Conservation (phyloP, 2,797 vertebrate species). For the Remorina albescens region DNA sequence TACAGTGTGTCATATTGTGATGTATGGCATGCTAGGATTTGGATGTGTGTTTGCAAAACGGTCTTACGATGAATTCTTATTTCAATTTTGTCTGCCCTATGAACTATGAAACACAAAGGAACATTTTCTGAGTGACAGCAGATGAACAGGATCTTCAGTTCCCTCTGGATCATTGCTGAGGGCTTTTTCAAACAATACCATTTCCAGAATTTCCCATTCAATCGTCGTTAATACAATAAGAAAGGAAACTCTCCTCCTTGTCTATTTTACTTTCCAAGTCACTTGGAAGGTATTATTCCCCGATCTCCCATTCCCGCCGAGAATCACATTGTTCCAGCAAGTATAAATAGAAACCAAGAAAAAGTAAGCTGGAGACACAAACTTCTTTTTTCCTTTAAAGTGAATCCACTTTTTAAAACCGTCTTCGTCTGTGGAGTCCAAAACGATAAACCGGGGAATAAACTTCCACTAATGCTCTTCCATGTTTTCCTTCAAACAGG, state of each 20-base stretch:
- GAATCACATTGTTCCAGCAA: constrained; percentile 70
- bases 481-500: constrained; percentile 79
- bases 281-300: constrained; percentile 69
- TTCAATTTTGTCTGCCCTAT: too few species aligned
- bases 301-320: constrained; percentile 49
- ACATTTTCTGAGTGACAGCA: constrained; percentile 13
- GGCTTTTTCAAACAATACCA: constrained; percentile 44
- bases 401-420: constrained; percentile 73
- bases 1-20: too few species aligned
- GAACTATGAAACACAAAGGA: neutral
- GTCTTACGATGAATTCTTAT: too few species aligned
- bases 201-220: constrained; percentile 55
- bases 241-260: constrained; percentile 63
- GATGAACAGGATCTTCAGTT: constrained; percentile 38
- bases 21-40: too few species aligned
- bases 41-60: neutral
- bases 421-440: constrained; percentile 74
- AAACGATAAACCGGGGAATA: constrained; percentile 76
- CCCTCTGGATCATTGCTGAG: constrained; percentile 25
- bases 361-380: constrained; percentile 69
- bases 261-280: constrained; percentile 55
- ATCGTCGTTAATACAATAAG: constrained; percentile 64
- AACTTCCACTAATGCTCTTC: constrained; percentile 79
- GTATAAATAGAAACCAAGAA: constrained; percentile 78
- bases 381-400: constrained; percentile 75